Conservation (phyloP, 2,113 vertebrate genomes). For the Corvus hawaiiensis region DNA sequence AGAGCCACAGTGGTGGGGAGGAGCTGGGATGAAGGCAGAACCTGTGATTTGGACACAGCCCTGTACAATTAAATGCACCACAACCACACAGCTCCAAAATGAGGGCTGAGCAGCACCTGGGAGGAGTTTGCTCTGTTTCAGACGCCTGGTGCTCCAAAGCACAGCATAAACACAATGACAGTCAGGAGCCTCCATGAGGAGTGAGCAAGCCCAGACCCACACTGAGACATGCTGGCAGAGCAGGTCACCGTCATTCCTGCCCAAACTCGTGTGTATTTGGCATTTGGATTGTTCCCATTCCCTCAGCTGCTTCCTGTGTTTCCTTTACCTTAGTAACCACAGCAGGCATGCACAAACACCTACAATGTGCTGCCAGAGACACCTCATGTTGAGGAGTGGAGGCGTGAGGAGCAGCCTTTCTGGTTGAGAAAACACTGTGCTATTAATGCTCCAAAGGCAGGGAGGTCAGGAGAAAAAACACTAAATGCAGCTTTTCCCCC, state of each 20-base stretch:
- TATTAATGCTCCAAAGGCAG: not conserved
- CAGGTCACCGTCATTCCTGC: not conserved
- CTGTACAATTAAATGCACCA: not conserved
- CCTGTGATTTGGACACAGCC: not conserved
- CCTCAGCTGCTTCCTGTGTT: not conserved
- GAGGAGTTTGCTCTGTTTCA: not conserved
- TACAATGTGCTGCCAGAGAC: not conserved
- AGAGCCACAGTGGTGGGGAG: not conserved
- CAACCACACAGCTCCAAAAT: not conserved
- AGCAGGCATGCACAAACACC: constrained; percentile 28
- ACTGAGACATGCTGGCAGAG: not conserved
- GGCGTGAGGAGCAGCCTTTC: not conserved
- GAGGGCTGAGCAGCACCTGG: not conserved
- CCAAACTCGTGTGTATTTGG: not conserved
- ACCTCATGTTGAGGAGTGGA: not conserved
- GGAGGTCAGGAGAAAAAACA: not conserved
- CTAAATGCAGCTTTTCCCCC: not conserved
- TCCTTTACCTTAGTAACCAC: constrained; percentile 30
- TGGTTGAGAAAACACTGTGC: not conserved
- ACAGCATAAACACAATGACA: not conserved
- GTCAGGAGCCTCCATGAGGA: not conserved
- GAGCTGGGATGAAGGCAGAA: not conserved
- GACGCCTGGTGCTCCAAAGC: not conserved
- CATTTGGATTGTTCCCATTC: not conserved
- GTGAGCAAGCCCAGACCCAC: not conserved